A percentile compares a stretch with the other conserved stretches of the same genome.
Conservation (phyloP, 2,888 invertebrate genomes). For the Xestia xanthographa region DNA sequence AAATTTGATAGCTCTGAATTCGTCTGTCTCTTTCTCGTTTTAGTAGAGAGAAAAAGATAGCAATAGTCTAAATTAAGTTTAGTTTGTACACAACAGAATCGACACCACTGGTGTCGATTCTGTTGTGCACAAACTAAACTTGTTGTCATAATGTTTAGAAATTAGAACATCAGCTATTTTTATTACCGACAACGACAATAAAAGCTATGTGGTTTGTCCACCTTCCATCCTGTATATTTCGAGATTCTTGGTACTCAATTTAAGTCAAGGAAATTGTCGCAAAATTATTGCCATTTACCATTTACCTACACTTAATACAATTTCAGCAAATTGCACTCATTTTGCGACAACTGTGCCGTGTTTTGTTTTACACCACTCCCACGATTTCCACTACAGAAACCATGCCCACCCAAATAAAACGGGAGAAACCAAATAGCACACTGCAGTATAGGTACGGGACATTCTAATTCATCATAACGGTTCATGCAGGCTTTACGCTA, state of each 20-base stretch:
- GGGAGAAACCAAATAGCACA: background rate
- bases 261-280: background rate
- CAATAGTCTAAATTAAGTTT: too few species aligned
- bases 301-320: background rate
- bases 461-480: conserved; percentile 32
- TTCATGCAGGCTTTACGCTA: background rate
- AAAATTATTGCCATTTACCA: background rate
- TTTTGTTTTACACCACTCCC: too few species aligned
- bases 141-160: too few species aligned
- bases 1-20: too few species aligned
- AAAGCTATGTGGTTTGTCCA: too few species aligned
- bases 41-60: too few species aligned
- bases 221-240: background rate
- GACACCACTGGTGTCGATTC: too few species aligned
- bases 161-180: too few species aligned
- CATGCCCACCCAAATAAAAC: background rate
- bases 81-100: too few species aligned
- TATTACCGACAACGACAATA: too few species aligned
- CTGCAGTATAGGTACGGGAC: conserved; percentile 1
- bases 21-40: too few species aligned
- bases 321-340: background rate
- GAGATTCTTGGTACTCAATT: background rate
- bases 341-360: background rate
- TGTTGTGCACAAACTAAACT: too few species aligned
- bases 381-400: background rate